phyloP scores from a whole-genome alignment of 2,113 vertebrate species.

The Forbesichthys agassizii region DNA sequence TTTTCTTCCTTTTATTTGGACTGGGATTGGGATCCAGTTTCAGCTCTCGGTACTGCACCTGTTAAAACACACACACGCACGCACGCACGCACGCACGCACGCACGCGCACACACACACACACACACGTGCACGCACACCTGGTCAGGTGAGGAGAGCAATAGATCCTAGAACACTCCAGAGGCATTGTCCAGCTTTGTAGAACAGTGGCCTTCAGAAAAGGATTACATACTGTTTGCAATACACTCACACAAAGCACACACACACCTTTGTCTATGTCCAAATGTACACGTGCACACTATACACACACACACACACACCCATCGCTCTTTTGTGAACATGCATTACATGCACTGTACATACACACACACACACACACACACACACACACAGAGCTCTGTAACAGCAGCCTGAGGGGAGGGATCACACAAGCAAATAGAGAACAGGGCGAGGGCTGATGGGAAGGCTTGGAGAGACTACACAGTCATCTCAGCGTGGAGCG shows the following conservation, averaged over 20 bases:
- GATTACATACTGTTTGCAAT: constrained; percentile 74
- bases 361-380: constrained; percentile 43
- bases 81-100: constrained; percentile 52
- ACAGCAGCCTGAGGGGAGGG: constrained; percentile 69
- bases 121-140: constrained; percentile 22
- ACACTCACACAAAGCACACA: constrained; percentile 24
- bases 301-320: constrained; percentile 7
- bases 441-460: constrained; percentile 67
- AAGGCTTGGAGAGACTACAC: constrained; percentile 69
- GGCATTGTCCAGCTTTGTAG: constrained; percentile 62
- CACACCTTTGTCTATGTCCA: background rate
- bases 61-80: constrained; percentile 89
- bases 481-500: constrained; percentile 55
- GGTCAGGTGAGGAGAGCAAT: constrained; percentile 79
- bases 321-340: no score
- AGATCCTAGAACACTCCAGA: constrained; percentile 67
- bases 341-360: background rate
- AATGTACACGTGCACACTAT: background rate
- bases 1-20: constrained; percentile 98
- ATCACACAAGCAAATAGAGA: constrained; percentile 74
- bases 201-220: constrained; percentile 69
- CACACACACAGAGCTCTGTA: constrained; percentile 62
- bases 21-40: constrained; percentile 93
- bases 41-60: constrained; percentile 97
- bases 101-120: constrained; percentile 53